phyloP scores from a whole-genome alignment of 2,113 vertebrate genomes.

The Anoplopoma fimbria region DNA sequence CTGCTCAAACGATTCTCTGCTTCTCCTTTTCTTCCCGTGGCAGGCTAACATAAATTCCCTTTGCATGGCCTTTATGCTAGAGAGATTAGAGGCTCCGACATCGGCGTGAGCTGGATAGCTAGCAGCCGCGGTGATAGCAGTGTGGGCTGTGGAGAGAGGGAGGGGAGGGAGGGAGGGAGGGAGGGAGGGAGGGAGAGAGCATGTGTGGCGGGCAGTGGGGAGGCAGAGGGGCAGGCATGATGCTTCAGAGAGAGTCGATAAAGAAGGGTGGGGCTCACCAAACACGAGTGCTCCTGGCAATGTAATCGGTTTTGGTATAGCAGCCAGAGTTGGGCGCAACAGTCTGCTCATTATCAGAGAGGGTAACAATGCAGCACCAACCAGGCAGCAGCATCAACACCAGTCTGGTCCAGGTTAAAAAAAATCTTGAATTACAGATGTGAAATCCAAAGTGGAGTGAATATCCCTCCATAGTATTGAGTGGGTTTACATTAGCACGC shows the following conservation, averaged over 20 bases:
- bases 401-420: conserved; percentile 11
- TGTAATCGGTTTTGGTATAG: conserved; percentile 21
- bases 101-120: conserved; percentile 65
- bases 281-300: conserved; percentile 48
- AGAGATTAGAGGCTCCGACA: conserved; percentile 80
- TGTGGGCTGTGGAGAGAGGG: conserved; percentile 16
- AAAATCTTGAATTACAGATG: conserved; percentile 3
- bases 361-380: neutral
- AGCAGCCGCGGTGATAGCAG: conserved; percentile 62
- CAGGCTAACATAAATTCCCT: conserved; percentile 77
- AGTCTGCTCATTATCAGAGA: conserved; percentile 27
- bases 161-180: neutral
- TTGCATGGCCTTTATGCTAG: conserved; percentile 76
- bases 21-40: conserved; percentile 77
- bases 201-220: conserved; percentile 52
- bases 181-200: conserved; percentile 27
- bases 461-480: neutral
- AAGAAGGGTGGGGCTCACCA: conserved; percentile 65
- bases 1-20: conserved; percentile 83
- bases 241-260: conserved; percentile 64
- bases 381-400: neutral
- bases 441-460: neutral
- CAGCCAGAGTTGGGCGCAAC: conserved; percentile 28
- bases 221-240: conserved; percentile 57
- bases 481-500: neutral